Evolutionary conservation across 2,888 invertebrate genomes (phyloP).

Genomic region (Ellobium chinense): DNA sequence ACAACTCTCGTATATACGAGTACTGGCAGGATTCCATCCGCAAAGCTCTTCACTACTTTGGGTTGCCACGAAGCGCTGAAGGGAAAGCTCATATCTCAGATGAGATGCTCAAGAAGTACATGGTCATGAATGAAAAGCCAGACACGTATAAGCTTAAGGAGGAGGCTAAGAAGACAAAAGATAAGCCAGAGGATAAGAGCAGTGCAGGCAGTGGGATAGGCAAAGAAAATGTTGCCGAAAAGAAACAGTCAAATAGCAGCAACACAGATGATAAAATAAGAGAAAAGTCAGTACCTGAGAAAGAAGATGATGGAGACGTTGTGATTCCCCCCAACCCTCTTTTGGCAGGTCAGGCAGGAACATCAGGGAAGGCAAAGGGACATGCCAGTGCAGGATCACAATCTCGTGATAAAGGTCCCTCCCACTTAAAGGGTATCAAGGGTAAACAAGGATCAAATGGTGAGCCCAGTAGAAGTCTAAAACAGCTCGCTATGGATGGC

Average conservation of each 20-base stretch:
- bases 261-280: background rate
- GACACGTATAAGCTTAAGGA: background rate
- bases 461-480: background rate
- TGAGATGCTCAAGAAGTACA: constrained; percentile 17
- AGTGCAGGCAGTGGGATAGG: too few relatives aligned
- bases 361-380: background rate
- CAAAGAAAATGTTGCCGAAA: too few relatives aligned
- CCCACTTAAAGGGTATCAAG: background rate
- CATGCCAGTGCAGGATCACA: background rate
- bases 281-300: too few relatives aligned
- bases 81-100: constrained; percentile 45
- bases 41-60: constrained; percentile 80
- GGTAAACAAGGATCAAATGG: background rate
- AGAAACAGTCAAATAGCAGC: too few relatives aligned
- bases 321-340: constrained; percentile 22
- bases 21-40: constrained; percentile 80
- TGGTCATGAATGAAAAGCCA: background rate
- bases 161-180: too few relatives aligned
- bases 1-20: constrained; percentile 79
- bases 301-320: background rate
- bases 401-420: background rate
- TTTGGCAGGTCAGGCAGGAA: background rate
- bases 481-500: background rate
- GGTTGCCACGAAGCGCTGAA: constrained; percentile 58
- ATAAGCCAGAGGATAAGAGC: too few relatives aligned